Evolutionary conservation across 2,113 vertebrate genomes (phyloP).

Genomic region (Taurulus bubalis): DNA sequence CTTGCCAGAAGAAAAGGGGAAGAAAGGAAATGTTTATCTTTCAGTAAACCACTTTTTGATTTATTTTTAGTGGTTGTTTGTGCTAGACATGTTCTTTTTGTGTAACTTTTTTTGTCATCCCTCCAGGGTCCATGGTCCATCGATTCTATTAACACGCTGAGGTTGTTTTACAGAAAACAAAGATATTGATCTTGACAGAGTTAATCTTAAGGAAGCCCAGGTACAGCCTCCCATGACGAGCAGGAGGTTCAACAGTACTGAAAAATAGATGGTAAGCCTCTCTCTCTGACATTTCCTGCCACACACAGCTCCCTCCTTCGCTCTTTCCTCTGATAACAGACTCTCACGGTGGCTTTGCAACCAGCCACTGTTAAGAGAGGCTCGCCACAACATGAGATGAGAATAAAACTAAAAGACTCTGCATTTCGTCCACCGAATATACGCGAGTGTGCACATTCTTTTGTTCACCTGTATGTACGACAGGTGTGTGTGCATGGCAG

Average conservation of each 20-base stretch:
- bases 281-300: slow-evolving; percentile 71
- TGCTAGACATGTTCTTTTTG: neutral
- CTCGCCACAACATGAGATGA: slow-evolving; percentile 30
- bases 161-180: slow-evolving; percentile 51
- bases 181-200: slow-evolving; percentile 59
- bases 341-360: slow-evolving; percentile 48
- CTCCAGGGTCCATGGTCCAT: neutral
- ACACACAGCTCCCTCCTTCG: slow-evolving; percentile 20
- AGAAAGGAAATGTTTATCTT: neutral
- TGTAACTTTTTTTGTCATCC: neutral
- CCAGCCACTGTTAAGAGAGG: slow-evolving; percentile 48
- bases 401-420: slow-evolving; percentile 38
- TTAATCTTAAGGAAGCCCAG: slow-evolving; percentile 59
- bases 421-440: slow-evolving; percentile 52
- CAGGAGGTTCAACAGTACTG: slow-evolving; percentile 69
- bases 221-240: slow-evolving; percentile 56
- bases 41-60: neutral
- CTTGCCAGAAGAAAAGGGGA: neutral
- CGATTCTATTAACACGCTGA: slow-evolving; percentile 22
- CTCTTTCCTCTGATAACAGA: slow-evolving; percentile 42
- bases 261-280: slow-evolving; percentile 79
- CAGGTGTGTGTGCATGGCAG: slow-evolving; percentile 66
- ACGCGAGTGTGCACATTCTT: slow-evolving; percentile 43
- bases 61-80: neutral
- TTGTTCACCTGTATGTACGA: slow-evolving; percentile 69